Conservation (phyloP, 1,140 invertebrate genomes). For the Mamestra configurata region DNA sequence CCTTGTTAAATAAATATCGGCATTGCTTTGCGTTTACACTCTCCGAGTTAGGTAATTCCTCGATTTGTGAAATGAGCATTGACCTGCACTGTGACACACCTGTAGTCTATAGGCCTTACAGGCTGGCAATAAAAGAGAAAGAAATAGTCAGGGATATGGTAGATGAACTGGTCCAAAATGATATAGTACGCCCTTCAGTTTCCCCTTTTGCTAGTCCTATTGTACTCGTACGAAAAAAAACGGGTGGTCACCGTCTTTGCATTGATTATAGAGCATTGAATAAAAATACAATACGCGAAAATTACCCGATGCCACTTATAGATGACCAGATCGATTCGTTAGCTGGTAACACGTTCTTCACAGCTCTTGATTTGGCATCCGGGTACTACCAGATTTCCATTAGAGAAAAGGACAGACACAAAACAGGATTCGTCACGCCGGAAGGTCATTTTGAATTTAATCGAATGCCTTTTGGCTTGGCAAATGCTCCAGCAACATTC, state of each 20-base stretch:
- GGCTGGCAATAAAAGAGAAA: neutral
- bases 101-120: neutral
- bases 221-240: neutral
- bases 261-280: neutral
- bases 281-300: neutral
- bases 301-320: too few relatives aligned
- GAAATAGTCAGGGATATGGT: conserved; percentile 6
- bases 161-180: neutral
- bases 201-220: neutral
- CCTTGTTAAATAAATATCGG: neutral
- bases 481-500: too few relatives aligned
- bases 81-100: neutral
- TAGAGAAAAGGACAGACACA: too few relatives aligned
- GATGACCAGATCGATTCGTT: neutral
- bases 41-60: neutral
- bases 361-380: conserved; percentile 6
- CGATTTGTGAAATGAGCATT: neutral
- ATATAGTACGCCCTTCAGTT: neutral
- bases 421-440: too few relatives aligned
- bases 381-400: too few relatives aligned
- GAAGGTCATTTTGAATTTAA: too few relatives aligned
- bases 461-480: too few relatives aligned
- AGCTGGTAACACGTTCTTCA: neutral
- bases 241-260: neutral
- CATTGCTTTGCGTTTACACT: neutral